Conservation (phyloP, 92 coral and sea anemone genomes). For the Palythoa grandis region DNA sequence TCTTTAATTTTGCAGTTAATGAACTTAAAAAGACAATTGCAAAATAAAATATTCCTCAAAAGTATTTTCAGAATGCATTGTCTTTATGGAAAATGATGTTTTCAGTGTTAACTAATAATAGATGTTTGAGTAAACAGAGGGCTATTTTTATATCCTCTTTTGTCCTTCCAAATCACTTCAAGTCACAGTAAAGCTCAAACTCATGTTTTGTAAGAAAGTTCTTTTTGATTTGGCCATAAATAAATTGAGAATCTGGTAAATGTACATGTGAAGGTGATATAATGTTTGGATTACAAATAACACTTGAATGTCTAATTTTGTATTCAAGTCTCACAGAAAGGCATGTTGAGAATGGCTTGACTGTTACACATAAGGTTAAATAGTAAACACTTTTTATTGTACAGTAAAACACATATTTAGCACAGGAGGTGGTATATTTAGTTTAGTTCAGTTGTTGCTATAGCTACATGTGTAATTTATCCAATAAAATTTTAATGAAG, state of each 20-base stretch:
- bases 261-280: not conserved
- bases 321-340: not conserved
- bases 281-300: not conserved
- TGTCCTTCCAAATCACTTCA: not conserved
- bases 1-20: not conserved
- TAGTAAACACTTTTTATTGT: too few species aligned
- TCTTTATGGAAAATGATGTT: conserved; percentile 30
- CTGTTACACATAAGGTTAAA: not conserved
- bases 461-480: not conserved
- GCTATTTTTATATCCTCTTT: not conserved
- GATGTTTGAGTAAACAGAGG: not conserved
- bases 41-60: not conserved
- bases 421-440: too few species aligned
- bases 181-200: not conserved
- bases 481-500: not conserved
- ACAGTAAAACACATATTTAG: not conserved
- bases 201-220: not conserved
- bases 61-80: conserved; percentile 8
- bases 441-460: not conserved
- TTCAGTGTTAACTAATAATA: conserved; percentile 11
- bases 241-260: not conserved
- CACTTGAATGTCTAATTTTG: not conserved
- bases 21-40: conserved; percentile 7
- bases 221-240: not conserved
- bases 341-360: conserved; percentile 13